Evolutionary conservation across 2,113 vertebrate species (phyloP), one percentile per base, ranked within the genome.

Genomic region (Rhinolophus ferrumequinum): DNA sequence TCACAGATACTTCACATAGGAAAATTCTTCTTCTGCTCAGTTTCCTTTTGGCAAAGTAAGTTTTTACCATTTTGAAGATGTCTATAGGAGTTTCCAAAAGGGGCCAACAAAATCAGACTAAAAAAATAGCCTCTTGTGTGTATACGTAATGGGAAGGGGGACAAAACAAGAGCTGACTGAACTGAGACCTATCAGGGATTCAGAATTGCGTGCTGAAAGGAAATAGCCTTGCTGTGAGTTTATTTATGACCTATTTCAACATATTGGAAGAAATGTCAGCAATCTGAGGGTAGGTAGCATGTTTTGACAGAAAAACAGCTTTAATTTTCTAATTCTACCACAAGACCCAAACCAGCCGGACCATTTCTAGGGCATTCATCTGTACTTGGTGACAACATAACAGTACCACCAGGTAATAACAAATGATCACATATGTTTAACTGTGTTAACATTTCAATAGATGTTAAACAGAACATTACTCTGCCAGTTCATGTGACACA

Each of bases 191-290:
- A 11, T 19, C 58, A 66, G 62, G 35, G 80, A 73, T 73, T 69
- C 30, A 62, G 35, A 69, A n/a, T 28, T 44, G 70, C 16, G 4
- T 41, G 18, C 44, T 28, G 41, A 88, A 85, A 79, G 92, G 62
- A 96, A 89, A 95, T 75, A 50, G 35, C 62, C 56, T 47, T n/a
- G 24, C 80, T 33, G 30, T 88, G 77, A 69, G 28, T 73, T 89
- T 95, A 56, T 92, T 93, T 87, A 83, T 84, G 69, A 88, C 79
- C 89, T 76, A 72, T 47, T 89, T 96, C 90, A 84, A 85, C 35
- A 83, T 62, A 38, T 56, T 89, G 26, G 62, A 77, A 95, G 73
- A 95, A 64, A 90, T 92, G 92, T 92, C 83, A 97, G 69, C 87
- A 84, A 24, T 88, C 26, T 72, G 69, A 67, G 33, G 28, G 9